These are phyloP conservation scores for Myodes glareolus DNA, from an alignment of 2,113 vertebrate genomes.

Conservation along the genomic window DNA sequence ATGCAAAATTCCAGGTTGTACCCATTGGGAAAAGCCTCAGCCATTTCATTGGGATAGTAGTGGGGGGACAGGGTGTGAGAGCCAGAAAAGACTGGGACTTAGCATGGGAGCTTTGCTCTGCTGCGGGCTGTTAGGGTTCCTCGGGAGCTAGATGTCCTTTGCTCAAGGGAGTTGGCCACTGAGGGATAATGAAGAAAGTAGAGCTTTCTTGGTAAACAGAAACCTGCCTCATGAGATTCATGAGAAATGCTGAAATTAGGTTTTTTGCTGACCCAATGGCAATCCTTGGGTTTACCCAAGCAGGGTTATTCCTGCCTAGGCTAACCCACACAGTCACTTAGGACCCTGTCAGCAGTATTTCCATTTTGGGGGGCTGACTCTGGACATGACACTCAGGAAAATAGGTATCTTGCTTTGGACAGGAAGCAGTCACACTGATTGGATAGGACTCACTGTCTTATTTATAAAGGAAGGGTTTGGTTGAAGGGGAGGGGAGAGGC, in stretches of 20 bases:
- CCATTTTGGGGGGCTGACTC: not conserved
- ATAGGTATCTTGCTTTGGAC: not conserved
- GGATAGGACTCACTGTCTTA: not conserved
- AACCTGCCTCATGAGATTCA: not conserved
- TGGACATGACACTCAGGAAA: not conserved
- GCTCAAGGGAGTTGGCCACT: not conserved
- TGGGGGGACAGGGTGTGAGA: no score
- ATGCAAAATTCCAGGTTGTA: not conserved
- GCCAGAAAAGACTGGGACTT: not conserved
- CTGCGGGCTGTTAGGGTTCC: not conserved
- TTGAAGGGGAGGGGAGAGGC: no score
- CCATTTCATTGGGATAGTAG: not conserved
- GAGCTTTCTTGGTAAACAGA: not conserved
- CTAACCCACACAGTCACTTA: not conserved
- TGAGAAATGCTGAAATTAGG: not conserved
- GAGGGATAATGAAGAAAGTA: not conserved
- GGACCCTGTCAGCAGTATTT: no score
- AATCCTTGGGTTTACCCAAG: not conserved
- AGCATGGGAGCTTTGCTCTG: not conserved
- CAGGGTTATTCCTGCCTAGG: not conserved
- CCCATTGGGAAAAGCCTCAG: not conserved
- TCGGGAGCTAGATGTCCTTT: not conserved
- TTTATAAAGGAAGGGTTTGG: not conserved
- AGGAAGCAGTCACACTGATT: constrained; percentile 15
- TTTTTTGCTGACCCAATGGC: no score